Percentiles rank a stretch among this genome's conserved stretches.
These are phyloP conservation scores for Poeciliopsis presidionis DNA, from an alignment of 2,797 vertebrate genomes.

Conservation along the genomic window DNA sequence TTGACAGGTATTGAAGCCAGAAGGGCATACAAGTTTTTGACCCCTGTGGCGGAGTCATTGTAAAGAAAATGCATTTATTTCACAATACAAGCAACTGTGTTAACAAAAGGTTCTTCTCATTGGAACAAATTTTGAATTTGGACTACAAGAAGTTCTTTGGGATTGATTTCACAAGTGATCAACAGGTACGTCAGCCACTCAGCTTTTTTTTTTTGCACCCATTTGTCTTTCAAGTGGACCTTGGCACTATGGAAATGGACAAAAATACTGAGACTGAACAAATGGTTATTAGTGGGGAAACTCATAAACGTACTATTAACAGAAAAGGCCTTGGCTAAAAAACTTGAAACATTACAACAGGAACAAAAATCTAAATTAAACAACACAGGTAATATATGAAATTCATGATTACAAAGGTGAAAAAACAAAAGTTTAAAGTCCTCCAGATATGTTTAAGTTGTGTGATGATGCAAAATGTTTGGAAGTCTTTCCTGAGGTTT, in stretches of 20 bases:
- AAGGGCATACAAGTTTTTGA: too few species aligned
- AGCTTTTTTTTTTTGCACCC: not conserved
- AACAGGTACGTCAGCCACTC: too few species aligned
- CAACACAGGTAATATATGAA: not conserved
- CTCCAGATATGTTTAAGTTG: not conserved
- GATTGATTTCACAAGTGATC: too few species aligned
- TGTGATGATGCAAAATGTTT: not conserved
- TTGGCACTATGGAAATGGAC: not conserved
- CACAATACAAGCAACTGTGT: too few species aligned
- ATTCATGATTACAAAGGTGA: not conserved
- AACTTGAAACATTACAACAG: not conserved
- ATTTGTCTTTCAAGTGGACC: not conserved
- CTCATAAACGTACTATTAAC: not conserved
- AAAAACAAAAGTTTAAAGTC: not conserved
- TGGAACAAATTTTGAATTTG: too few species aligned
- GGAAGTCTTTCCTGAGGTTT: not conserved
- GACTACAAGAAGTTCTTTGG: too few species aligned
- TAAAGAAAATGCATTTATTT: too few species aligned
- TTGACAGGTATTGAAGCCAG: too few species aligned
- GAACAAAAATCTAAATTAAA: not conserved
- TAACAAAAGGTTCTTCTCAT: too few species aligned
- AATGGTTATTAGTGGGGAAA: not conserved
- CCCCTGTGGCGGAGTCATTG: too few species aligned
- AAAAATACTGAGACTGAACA: slow-evolving; percentile 1
- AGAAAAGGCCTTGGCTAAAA: not conserved